Evolutionary conservation across 1,140 invertebrate species (phyloP).

Genomic region (Ostrea edulis): DNA sequence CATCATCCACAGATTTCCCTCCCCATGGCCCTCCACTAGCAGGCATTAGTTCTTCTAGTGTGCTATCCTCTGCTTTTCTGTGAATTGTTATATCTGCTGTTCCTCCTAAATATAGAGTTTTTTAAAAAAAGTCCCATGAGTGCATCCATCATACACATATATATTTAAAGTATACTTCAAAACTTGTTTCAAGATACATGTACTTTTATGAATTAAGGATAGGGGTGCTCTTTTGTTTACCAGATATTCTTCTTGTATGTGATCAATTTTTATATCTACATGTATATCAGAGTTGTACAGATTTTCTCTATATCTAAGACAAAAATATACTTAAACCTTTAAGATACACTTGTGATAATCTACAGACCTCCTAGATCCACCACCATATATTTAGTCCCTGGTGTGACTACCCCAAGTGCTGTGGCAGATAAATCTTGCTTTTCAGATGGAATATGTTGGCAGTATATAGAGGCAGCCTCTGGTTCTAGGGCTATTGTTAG

Average conservation of each 20-base stretch:
- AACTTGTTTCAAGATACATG: background rate
- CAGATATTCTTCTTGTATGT: no score
- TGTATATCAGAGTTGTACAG: no score
- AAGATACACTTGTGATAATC: background rate
- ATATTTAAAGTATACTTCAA: background rate
- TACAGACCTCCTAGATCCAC: constrained; percentile 54
- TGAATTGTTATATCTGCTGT: constrained; percentile 60
- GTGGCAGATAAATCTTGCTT: constrained; percentile 7
- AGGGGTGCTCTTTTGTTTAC: background rate
- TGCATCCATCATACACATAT: background rate
- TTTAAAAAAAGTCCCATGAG: background rate
- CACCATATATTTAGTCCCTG: constrained; percentile 50
- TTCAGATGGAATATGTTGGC: constrained; percentile 43
- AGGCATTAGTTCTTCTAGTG: constrained; percentile 51
- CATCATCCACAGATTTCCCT: constrained; percentile 54
- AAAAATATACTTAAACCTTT: no score
- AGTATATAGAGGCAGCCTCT: constrained; percentile 49
- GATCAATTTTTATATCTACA: no score
- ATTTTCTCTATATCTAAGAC: no score
- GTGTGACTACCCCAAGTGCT: background rate
- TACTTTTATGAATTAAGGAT: background rate
- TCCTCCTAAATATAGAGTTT: constrained; percentile 46
- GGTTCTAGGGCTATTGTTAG: constrained; percentile 49
- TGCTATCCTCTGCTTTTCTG: constrained; percentile 28
- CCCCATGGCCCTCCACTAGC: constrained; percentile 60